Conservation (phyloP, 2,888 invertebrate genomes). For the Pinctada fucata region DNA sequence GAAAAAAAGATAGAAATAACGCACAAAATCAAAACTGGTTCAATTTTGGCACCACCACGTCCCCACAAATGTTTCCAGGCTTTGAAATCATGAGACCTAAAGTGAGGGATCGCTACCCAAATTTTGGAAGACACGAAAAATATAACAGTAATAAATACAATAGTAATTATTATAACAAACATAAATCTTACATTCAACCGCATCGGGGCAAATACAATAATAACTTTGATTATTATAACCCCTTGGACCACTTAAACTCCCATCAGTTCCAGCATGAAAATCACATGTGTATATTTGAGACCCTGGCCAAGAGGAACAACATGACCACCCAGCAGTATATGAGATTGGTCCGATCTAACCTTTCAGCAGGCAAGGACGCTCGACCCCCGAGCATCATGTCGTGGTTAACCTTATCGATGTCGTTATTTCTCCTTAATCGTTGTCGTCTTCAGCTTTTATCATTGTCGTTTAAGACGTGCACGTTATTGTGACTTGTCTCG, state of each 20-base stretch:
- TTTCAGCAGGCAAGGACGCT: constrained; percentile 68
- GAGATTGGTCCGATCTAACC: constrained; percentile 68
- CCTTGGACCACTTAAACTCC: constrained; percentile 3
- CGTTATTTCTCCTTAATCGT: too few species aligned
- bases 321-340: constrained; percentile 66
- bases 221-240: constrained; percentile 17
- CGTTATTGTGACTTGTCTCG: too few species aligned
- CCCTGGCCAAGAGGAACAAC: constrained; percentile 71
- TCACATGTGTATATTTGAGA: constrained; percentile 72
- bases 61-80: constrained; percentile 9
- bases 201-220: not conserved
- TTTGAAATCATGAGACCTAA: not conserved
- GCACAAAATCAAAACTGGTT: not conserved
- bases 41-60: constrained; percentile 23
- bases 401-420: too few species aligned
- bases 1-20: not conserved
- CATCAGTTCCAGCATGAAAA: constrained; percentile 19
- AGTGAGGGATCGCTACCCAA: not conserved
- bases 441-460: too few species aligned
- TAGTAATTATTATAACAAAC: not conserved
- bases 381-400: too few species aligned
- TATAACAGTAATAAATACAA: not conserved
- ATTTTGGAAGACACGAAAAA: not conserved
- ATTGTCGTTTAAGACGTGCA: too few species aligned
- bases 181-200: not conserved